These are phyloP conservation scores for Eilema sororculum DNA, from an alignment of 2,888 invertebrate species.

Conservation along the genomic window DNA sequence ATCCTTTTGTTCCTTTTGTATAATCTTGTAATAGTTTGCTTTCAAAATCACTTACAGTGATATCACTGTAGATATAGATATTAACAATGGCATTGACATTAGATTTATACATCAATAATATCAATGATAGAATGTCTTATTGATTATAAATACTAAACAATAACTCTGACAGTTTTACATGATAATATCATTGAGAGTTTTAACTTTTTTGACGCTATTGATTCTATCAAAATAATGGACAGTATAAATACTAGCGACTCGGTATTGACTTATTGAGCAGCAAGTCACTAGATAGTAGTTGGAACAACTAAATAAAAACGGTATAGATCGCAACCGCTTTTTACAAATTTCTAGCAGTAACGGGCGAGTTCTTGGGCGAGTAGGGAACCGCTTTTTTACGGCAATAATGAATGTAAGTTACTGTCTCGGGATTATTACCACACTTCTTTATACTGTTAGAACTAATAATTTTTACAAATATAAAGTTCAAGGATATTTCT, in stretches of 20 bases:
- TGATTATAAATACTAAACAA: not conserved
- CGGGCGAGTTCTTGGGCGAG: too few relatives aligned
- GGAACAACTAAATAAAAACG: not conserved
- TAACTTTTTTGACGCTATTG: too few relatives aligned
- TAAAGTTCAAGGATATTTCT: conserved; percentile 29
- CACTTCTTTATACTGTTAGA: not conserved
- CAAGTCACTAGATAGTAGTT: not conserved
- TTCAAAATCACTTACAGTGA: not conserved
- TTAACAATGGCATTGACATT: not conserved
- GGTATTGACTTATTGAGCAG: not conserved
- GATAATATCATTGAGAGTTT: too few relatives aligned
- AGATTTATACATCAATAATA: not conserved
- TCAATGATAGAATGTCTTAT: not conserved
- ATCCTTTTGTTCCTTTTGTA: too few relatives aligned
- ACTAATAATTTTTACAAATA: not conserved
- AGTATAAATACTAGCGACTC: not conserved
- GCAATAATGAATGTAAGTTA: not conserved
- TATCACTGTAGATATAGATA: not conserved
- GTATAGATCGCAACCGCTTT: too few relatives aligned
- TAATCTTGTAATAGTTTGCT: too few relatives aligned
- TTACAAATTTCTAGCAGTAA: too few relatives aligned
- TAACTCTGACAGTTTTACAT: not conserved
- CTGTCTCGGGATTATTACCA: not conserved
- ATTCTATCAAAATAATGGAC: too few relatives aligned
- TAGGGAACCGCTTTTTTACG: not conserved